Evolutionary conservation across 2,113 vertebrate species (phyloP).

Genomic region (Trogon melanurus): DNA sequence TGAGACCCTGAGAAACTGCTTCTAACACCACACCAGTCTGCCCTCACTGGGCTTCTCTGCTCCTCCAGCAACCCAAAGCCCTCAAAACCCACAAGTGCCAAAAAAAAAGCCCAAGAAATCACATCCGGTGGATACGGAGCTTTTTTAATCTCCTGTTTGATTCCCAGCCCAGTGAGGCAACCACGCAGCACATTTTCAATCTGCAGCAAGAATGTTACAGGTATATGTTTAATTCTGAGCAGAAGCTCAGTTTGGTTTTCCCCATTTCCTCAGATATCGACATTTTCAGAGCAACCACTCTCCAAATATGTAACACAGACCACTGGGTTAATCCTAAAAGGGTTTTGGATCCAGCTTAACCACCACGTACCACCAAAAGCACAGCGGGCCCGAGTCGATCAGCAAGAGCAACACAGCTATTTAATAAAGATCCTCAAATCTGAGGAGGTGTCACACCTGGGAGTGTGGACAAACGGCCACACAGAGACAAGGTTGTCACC

Average conservation of each 20-base stretch:
- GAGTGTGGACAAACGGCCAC: not conserved
- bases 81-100: not conserved
- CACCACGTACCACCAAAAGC: not conserved
- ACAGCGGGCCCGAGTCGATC: fast-evolving
- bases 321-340: fast-evolving
- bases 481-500: fast-evolving
- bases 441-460: not conserved
- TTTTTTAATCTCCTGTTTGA: not conserved
- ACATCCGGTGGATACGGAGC: fast-evolving
- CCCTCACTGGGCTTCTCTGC: not conserved
- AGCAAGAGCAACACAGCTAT: not conserved
- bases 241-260: fast-evolving
- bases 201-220: not conserved
- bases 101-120: not conserved
- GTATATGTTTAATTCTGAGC: not conserved
- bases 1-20: fast-evolving
- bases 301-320: not conserved
- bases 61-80: not conserved
- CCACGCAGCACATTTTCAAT: fast-evolving
- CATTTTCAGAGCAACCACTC: not conserved
- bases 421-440: not conserved
- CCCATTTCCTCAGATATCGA: not conserved
- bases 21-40: fast-evolving
- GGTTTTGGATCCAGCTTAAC: not conserved
- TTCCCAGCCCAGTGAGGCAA: not conserved